Base-by-base conservation (phyloP, 2,113 vertebrate genomes). In the Sinocyclocheilus rhinocerous region DNA sequence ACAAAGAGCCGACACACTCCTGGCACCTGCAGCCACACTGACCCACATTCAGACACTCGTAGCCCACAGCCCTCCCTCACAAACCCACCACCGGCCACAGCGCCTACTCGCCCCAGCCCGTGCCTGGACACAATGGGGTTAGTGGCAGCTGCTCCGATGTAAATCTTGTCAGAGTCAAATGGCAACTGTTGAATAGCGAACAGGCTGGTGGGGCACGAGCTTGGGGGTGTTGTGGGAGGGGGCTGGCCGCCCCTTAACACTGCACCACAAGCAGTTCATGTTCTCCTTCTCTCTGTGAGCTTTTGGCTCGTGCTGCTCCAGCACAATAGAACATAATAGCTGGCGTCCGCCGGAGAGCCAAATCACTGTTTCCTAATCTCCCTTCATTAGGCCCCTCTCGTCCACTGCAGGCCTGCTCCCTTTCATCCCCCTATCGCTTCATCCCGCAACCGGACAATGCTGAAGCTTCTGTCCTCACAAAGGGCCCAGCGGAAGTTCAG, bases 161-260 rank as follows among this genome's bases (percentile, higher is more conserved):
- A 91, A 91, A 86, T 90, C 90, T 86, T 83, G 86, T 88, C 88
- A 86, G 85, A 89, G 86, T 90, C 88, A 88, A 82, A 89, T 89
- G 83, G 84, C 90, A 91, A 91, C 89, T 91, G 90, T 91, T 91
- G 90, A 91, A 90, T 89, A 83, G 84, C 16, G 76, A 33, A 80
- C 72, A 79, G 67, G 86, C 57, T 22, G 29, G 36, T 22, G 45
- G 67, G 76, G 67, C 24, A 69, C 20, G 36, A 79, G 83, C 15
- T 16, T 20, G 48, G 48, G 26, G 63, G 61, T 42, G 33, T 48
- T 33, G 33, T 26, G 65, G 39, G 36, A 22, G 70, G n/a, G 63
- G 67, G 33, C 26, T 61, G 55, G 67, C 50, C 82, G 18, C 85
- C 80, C 42, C 88, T 86, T 81, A 88, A 80, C 82, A 67, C 77